Conservation (phyloP, 2,113 vertebrate genomes). For the Corythornis cristatus region DNA sequence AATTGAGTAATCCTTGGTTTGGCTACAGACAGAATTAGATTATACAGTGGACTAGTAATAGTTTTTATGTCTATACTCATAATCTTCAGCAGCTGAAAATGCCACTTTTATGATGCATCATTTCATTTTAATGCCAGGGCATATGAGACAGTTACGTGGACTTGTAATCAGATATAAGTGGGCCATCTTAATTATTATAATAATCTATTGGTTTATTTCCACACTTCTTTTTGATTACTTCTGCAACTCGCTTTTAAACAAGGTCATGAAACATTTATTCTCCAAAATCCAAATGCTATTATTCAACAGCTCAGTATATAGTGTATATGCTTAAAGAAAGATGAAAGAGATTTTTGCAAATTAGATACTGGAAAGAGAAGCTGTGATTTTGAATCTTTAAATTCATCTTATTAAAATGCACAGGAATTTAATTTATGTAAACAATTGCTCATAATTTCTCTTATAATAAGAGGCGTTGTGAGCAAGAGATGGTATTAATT, state of each 20-base stretch:
- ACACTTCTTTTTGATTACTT: background rate
- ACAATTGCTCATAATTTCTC: background rate
- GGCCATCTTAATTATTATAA: background rate
- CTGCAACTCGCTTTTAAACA: background rate
- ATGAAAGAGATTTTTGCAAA: background rate
- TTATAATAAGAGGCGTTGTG: background rate
- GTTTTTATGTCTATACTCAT: background rate
- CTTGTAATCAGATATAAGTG: background rate
- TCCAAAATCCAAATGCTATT: background rate
- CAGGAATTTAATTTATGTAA: slow-evolving; percentile 23
- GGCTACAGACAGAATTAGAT: background rate
- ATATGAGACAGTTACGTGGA: background rate
- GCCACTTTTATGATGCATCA: background rate
- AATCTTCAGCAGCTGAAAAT: background rate
- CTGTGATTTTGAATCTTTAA: slow-evolving; percentile 13
- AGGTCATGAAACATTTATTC: background rate
- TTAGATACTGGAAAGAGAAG: background rate
- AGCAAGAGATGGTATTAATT: background rate
- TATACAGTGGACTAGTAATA: background rate
- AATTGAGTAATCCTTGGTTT: background rate
- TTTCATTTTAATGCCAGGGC: background rate
- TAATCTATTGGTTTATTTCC: background rate
- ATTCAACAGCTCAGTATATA: background rate
- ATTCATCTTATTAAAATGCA: slow-evolving; percentile 29
- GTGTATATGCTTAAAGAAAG: background rate